These are phyloP conservation scores for Melanargia galathea DNA, from an alignment of 2,888 invertebrate species.

Conservation along the genomic window DNA sequence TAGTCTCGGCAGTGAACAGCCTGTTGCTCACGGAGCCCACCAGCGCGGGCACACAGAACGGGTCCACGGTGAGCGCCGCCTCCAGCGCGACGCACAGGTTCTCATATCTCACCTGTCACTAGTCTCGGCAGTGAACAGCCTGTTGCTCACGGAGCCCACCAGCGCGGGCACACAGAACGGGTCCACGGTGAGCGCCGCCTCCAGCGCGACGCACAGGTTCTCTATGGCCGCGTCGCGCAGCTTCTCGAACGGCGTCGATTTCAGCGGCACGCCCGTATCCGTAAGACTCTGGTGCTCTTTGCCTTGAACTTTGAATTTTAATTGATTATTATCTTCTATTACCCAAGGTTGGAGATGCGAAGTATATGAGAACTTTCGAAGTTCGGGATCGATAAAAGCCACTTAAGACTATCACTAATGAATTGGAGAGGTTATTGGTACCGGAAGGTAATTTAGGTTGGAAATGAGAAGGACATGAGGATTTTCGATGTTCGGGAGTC, in stretches of 20 bases:
- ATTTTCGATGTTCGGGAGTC: no score
- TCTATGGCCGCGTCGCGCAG: conserved; percentile 97
- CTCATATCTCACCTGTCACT: conserved; percentile 86
- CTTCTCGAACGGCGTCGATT: conserved; percentile 91
- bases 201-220: conserved; percentile 95
- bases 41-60: no score
- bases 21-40: no score
- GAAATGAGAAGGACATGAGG: no score
- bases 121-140: conserved; percentile 96
- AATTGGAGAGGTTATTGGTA: no score
- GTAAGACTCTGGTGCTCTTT: conserved; percentile 83
- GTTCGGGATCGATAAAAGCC: no score
- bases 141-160: conserved; percentile 97
- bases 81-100: no score
- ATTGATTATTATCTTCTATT: not conserved
- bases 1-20: no score
- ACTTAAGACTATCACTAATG: no score
- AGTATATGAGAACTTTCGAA: not conserved
- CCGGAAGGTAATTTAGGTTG: no score
- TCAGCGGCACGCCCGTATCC: conserved; percentile 75
- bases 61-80: no score
- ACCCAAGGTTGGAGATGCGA: not conserved
- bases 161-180: conserved; percentile 97
- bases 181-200: conserved; percentile 94
- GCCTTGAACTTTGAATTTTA: conserved; percentile 79